phyloP scores from a whole-genome alignment of 2,888 invertebrate genomes.

The Siphonodentalium dalli region DNA sequence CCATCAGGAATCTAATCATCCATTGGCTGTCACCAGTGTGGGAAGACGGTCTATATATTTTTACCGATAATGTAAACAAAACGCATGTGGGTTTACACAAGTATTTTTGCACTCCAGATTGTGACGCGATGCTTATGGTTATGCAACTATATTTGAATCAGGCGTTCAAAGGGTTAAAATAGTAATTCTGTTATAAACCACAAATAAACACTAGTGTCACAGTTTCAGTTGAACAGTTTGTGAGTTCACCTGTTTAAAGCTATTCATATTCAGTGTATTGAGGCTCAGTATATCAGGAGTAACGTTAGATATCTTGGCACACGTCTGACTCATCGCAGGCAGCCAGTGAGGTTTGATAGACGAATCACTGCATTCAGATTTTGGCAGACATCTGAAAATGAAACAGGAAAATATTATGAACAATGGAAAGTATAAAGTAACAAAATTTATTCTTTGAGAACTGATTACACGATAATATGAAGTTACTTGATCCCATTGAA shows the following conservation, averaged over 20 bases:
- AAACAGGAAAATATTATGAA: neutral
- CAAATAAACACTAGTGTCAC: too few relatives aligned
- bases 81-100: too few relatives aligned
- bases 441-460: too few relatives aligned
- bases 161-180: neutral
- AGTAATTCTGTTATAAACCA: neutral
- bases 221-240: neutral
- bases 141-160: too few relatives aligned
- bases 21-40: too few relatives aligned
- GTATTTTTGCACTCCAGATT: too few relatives aligned
- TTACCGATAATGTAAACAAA: too few relatives aligned
- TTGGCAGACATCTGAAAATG: constrained; percentile 35
- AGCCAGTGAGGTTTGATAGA: constrained; percentile 48
- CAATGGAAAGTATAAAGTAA: neutral
- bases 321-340: constrained; percentile 37
- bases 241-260: constrained; percentile 7
- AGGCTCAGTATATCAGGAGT: constrained; percentile 43
- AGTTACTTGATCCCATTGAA: too few relatives aligned
- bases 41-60: too few relatives aligned
- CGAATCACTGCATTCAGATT: constrained; percentile 30
- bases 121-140: too few relatives aligned
- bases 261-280: constrained; percentile 20
- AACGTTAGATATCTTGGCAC: constrained; percentile 46
- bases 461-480: too few relatives aligned
- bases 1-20: too few relatives aligned